phyloP scores from a whole-genome alignment of 2,888 invertebrate genomes.

The Sthenelais limicola region DNA sequence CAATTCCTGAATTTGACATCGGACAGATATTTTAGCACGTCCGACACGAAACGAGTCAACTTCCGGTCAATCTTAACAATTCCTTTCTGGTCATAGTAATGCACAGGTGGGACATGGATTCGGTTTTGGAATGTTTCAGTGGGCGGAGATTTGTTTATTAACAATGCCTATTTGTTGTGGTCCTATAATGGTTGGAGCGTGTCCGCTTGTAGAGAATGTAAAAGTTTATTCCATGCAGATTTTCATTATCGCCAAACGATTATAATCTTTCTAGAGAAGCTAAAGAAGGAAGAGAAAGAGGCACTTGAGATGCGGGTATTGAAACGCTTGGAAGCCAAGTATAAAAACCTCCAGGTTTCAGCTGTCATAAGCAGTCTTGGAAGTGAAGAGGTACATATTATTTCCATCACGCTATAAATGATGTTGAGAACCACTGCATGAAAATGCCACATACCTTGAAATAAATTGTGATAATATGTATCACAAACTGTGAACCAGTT shows the following conservation, averaged over 20 bases:
- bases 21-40: not conserved
- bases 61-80: not conserved
- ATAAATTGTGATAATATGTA: too few species aligned
- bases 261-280: slow-evolving; percentile 41
- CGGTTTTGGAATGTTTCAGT: too few species aligned
- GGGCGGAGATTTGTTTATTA: too few species aligned
- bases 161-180: too few species aligned
- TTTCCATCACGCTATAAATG: not conserved
- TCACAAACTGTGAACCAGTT: too few species aligned
- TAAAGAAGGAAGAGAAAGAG: slow-evolving; percentile 45
- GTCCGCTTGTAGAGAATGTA: too few species aligned
- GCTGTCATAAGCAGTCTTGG: slow-evolving; percentile 94
- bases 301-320: slow-evolving; percentile 93
- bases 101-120: too few species aligned
- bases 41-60: not conserved
- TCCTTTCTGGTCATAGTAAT: not conserved
- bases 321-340: slow-evolving; percentile 92
- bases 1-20: slow-evolving; percentile 3
- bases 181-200: too few species aligned
- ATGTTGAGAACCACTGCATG: not conserved
- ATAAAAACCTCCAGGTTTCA: slow-evolving; percentile 93
- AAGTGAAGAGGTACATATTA: slow-evolving; percentile 85
- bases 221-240: too few species aligned
- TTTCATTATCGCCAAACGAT: not conserved
- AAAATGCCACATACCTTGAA: not conserved